These are phyloP conservation scores for Enteromius fasciolatus DNA, from an alignment of 2,797 vertebrate genomes.

Conservation along the genomic window DNA sequence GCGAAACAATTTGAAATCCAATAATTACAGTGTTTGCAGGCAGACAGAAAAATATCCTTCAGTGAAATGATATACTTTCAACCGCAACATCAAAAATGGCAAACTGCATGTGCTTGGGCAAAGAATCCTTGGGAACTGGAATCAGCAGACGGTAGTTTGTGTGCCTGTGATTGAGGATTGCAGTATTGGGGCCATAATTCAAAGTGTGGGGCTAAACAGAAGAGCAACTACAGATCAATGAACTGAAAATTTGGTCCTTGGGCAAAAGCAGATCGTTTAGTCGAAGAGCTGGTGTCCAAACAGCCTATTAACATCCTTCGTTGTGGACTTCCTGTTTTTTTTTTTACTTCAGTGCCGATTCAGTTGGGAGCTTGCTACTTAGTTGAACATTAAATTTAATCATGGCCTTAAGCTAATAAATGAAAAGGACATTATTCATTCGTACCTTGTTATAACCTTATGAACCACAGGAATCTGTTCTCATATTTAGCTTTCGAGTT, in stretches of 20 bases:
- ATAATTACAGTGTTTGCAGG: conserved; percentile 9
- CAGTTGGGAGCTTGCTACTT: conserved; percentile 23
- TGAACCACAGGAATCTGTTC: neutral
- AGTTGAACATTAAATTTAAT: conserved; percentile 26
- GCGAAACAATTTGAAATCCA: conserved; percentile 9
- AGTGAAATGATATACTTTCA: neutral
- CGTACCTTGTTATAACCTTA: conserved; percentile 13
- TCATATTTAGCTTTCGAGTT: conserved; percentile 8
- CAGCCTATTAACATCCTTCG: conserved; percentile 32
- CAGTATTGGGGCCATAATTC: conserved; percentile 35
- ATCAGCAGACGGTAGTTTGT: conserved; percentile 16
- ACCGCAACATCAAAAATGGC: neutral
- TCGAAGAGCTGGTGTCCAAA: conserved; percentile 36
- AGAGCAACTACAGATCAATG: conserved; percentile 42
- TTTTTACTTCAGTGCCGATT: conserved; percentile 10
- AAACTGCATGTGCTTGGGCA: neutral
- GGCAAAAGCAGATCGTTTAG: conserved; percentile 40
- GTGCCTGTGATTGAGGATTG: conserved; percentile 29
- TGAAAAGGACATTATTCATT: conserved; percentile 30
- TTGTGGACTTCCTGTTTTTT: neutral
- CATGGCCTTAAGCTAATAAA: conserved; percentile 26
- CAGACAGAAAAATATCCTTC: neutral
- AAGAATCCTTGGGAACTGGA: neutral
- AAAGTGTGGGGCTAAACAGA: conserved; percentile 43
- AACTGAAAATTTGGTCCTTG: conserved; percentile 43